These are phyloP conservation scores for Marmota monax DNA, from an alignment of 2,113 vertebrate genomes.

Conservation along the genomic window DNA sequence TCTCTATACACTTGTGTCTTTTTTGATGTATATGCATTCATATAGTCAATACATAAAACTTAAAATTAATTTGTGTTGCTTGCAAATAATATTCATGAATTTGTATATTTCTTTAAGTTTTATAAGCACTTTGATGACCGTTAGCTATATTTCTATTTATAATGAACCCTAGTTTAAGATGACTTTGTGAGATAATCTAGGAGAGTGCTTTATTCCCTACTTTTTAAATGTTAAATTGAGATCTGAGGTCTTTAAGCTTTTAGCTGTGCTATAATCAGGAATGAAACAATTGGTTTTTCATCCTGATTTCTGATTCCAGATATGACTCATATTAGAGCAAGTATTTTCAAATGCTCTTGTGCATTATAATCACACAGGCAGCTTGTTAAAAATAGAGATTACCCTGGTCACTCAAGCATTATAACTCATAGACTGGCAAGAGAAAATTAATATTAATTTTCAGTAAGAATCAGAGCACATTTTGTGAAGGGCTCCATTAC, in stretches of 20 bases:
- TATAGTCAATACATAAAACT: neutral
- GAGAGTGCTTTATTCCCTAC: neutral
- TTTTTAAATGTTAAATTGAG: neutral
- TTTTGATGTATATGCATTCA: neutral
- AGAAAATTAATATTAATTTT: slow-evolving; percentile 3
- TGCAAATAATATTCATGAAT: neutral
- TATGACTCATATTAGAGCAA: neutral
- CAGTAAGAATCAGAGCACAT: neutral
- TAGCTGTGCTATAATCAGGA: neutral
- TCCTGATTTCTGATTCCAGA: neutral
- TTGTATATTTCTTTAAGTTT: slow-evolving; percentile 15
- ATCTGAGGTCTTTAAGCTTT: neutral
- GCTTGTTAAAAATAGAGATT: slow-evolving; percentile 14
- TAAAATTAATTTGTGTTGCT: neutral
- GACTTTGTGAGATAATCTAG: neutral
- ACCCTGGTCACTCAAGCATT: neutral
- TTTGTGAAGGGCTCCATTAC: neutral
- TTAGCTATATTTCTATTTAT: slow-evolving; percentile 9
- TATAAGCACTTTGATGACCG: neutral
- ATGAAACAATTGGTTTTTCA: neutral
- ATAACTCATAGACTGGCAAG: neutral
- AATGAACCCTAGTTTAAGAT: neutral
- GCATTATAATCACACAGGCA: neutral
- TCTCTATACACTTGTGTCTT: neutral
- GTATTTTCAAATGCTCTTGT: neutral